Conservation (phyloP, 2,888 invertebrate species). For the Parochlus steinenii region DNA sequence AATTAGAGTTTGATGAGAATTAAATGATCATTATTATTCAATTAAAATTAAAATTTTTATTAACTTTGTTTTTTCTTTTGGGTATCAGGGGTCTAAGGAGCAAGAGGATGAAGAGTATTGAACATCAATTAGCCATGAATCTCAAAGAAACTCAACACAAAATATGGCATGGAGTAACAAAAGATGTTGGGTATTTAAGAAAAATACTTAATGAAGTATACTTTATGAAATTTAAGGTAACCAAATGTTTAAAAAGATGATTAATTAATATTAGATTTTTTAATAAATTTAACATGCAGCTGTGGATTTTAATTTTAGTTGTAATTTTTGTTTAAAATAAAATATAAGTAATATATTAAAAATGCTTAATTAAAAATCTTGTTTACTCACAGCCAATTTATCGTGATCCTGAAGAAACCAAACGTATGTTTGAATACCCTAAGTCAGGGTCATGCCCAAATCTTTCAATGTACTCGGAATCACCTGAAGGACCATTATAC, state of each 20-base stretch:
- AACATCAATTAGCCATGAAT: conserved; percentile 59
- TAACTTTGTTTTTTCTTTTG: conserved; percentile 9
- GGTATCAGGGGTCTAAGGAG: conserved; percentile 35
- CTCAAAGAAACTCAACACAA: conserved; percentile 62
- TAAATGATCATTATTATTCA: conserved; percentile 1
- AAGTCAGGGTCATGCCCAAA: conserved; percentile 54
- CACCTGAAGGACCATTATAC: conserved; percentile 32
- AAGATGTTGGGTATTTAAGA: conserved; percentile 54
- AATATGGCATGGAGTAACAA: conserved; percentile 58
- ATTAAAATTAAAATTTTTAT: conserved; percentile 1
- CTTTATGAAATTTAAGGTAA: conserved; percentile 63
- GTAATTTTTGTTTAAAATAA: conserved; percentile 4
- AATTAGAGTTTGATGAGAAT: conserved; percentile 14
- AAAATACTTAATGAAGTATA: conserved; percentile 67
- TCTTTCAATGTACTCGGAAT: conserved; percentile 46
- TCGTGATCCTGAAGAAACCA: conserved; percentile 37
- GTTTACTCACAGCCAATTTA: conserved; percentile 53
- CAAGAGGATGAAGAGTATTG: conserved; percentile 53
- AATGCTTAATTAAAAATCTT: conserved; percentile 3
- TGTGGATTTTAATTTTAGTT: conserved; percentile 3
- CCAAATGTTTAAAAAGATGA: conserved; percentile 12
- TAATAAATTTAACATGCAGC: too few species aligned
- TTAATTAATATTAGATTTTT: not conserved
- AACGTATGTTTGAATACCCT: conserved; percentile 27
- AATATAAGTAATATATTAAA: conserved; percentile 2